Evolutionary conservation across 2,113 vertebrate genomes (phyloP), one percentile per base, ranked within the genome.

Genomic region (Ictidomys tridecemlineatus): DNA sequence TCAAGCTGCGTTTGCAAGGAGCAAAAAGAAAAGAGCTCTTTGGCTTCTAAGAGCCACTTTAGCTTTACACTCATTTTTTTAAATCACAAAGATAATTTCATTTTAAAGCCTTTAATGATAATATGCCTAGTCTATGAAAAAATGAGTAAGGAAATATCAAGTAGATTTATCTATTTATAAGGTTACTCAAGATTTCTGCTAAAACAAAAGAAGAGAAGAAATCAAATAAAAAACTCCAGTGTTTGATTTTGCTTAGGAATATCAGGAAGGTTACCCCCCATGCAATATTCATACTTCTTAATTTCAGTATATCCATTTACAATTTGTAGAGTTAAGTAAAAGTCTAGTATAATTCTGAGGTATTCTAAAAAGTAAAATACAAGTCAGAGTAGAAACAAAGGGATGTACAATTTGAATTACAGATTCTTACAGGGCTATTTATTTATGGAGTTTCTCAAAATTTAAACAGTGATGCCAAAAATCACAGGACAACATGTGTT

Each of bases 171-270:
- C 48, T 93, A 45, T 89, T 79, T 80, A 61, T 28, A 80, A 93
- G 30, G n/a, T 5, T 80, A 76, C 63, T 53, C 24, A 79, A 94
- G 30, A 39, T 4, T 61, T 82, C 32, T 28, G 7, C 7, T 77
- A 56, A 83, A 82, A 48, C 0, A 51, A 26, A 28, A 32, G 6
- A 37, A 37, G 22, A 39, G 10, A 37, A 34, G 22, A 74, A 42
- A 13, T 96, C 69, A 93, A 96, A 84, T 76, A 70, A 77, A 39
- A 74, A 86, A 69, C 39, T 12, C 76, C 30, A 65, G 3, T 26
- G 39, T 58, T 83, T 78, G 30, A n/a, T 89, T 92, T 84, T 94
- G 45, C 22, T 77, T 30, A 76, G 58, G 56, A 90, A 85, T 61
- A 13, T 51, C 11, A 65, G 90, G 89, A 74, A 92, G 37, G 0